Evolutionary conservation across 2,888 invertebrate genomes (phyloP), one percentile per base, ranked within the genome.

Genomic region (Tillus elongatus): DNA sequence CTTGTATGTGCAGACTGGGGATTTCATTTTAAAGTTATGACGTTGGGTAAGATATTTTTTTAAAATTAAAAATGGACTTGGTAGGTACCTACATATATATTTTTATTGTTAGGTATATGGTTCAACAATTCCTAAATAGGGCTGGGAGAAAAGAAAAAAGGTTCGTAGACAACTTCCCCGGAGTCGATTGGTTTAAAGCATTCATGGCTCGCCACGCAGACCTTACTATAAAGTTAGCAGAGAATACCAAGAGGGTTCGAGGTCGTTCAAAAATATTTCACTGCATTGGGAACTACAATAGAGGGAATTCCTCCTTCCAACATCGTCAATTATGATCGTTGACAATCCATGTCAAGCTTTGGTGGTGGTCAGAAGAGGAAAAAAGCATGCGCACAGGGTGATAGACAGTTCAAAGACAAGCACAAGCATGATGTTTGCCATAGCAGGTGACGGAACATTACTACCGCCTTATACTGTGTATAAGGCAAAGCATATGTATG

Each of bases 301-400:
- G 33, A 36, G 6, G 44, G n/a, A n/a, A n/a, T n/a, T n/a, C n/a
- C n/a, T n/a, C n/a, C n/a, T n/a, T n/a, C n/a, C n/a, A n/a, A n/a
- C 19, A 50, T 54, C 10, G 41, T 53, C 11, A 61, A 65, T 41
- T 66, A 59, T 45, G 59, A 63, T n/a, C n/a, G n/a, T n/a, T n/a
- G n/a, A n/a, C n/a, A n/a, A n/a, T n/a, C n/a, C n/a, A n/a, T n/a
- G n/a, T n/a, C n/a, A n/a, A n/a, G n/a, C n/a, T n/a, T n/a, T n/a
- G n/a, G n/a, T n/a, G n/a, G n/a, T n/a, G n/a, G n/a, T n/a, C n/a
- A n/a, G n/a, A n/a, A n/a, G n/a, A n/a, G n/a, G n/a, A n/a, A n/a
- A n/a, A n/a, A n/a, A n/a, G n/a, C 55, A 63, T 44, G 50, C 56
- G 15, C 51, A 58, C 35, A 37, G 52, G 14, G 50, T 32, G 15